Base-by-base conservation (phyloP, 2,888 invertebrate species). In the Amitus sp. region DNA sequence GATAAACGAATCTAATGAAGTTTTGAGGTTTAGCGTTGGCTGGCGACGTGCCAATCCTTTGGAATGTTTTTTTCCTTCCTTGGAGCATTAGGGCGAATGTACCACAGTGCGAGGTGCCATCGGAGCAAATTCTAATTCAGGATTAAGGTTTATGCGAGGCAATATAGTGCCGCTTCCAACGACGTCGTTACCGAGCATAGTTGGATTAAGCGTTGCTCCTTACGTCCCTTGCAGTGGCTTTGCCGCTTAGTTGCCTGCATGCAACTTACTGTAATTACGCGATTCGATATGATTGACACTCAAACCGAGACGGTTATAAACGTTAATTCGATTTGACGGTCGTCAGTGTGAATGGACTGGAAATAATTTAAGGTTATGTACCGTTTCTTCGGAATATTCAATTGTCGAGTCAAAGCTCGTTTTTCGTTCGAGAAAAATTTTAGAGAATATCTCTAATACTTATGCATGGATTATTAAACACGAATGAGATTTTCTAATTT, bases 121-220 rank as follows among this genome's bases (percentile, higher is more conserved):
- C 30, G 46, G 19, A 46, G 59, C 50, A 62, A 71, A 73, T 74
- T 74, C 73, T 76, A 73, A 74, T 75, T 73, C 62, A 58, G 71
- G 70, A 77, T 75, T 73, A 73, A 75, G 67, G 72, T 76, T 75
- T 72, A 73, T 66, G 69, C 61, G 43, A 56, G 57, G 58, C 52
- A 57, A 62, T 69, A 68, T 65, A 66, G 68, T 65, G 57, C 52
- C 62, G 56, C 52, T 50, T 47, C 55, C 66, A 53, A 53, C 66
- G 69, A 70, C 65, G 72, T 73, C 72, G 70, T 76, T 73, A 71
- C 71, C 69, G 65, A 66, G 66, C 71, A 68, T 70, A 72, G 75
- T 73, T 73, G 72, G 75, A 75, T 77, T 73, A 75, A 75, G 69
- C 69, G 66, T 50, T 63, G 65, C 68, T 69, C 63, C 66, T 70